Evolutionary conservation across 2,797 vertebrate genomes (phyloP), one percentile per base, ranked within the genome.

Genomic region (Caiman crocodilus): DNA sequence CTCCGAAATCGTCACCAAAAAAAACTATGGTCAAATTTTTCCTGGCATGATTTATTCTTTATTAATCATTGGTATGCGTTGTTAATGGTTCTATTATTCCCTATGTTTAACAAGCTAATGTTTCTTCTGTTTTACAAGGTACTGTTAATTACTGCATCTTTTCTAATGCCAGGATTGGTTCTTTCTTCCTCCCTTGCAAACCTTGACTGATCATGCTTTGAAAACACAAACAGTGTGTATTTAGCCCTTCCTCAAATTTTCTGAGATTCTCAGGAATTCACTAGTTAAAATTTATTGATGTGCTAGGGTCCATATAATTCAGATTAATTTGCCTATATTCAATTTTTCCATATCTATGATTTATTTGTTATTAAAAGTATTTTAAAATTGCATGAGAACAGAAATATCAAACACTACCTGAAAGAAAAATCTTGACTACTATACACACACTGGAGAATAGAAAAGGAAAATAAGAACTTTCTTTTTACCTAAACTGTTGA

Each of bases 41-140:
- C 87, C 42, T 91, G n/a, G 74, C 79, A 93, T 94, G 79, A 91
- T 76, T 74, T 91, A 61, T 91, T 74, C 59, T 87, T 94, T 76
- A 95, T 87, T 85, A 83, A 93, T 16, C 42, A 67, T 42, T 67
- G 85, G 87, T 85, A 78, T n/a, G 81, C 92, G 75, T 5, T 88
- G 26, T 76, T 85, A 20, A 82, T 23, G 71, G 42, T 90, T 87
- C 61, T 60, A 85, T 61, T 90, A 78, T 79, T 88, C 84, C 42
- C 20, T 35, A 74, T 30, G n/a, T 28, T 81, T 84, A 61, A 79
- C 5, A 76, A 35, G 65, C 32, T 69, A 69, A 69, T 30, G 35
- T 35, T 69, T 35, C 17, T 69, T 32, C 65, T 69, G 30, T 50
- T 50, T 50, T 50, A 50, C 42, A 50, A 50, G 30, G 18, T 69